These are phyloP conservation scores for Phymastichus coffea DNA, from an alignment of 1,140 invertebrate genomes.

Conservation along the genomic window DNA sequence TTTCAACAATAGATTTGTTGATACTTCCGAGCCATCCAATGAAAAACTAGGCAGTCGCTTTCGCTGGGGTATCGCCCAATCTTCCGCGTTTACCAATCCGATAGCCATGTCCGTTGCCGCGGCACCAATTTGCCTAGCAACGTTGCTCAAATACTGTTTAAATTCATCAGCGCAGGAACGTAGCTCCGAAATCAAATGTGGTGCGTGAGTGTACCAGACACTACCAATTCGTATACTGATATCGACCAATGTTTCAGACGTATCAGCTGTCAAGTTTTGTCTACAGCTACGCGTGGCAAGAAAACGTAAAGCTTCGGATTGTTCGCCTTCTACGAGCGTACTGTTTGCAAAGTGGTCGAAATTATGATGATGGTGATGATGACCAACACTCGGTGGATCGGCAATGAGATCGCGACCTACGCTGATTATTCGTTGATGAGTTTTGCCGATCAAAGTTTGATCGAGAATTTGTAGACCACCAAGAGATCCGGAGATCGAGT, in stretches of 20 bases:
- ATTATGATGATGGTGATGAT: conserved; percentile 23
- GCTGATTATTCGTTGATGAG: conserved; percentile 82
- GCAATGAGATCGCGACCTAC: conserved; percentile 77
- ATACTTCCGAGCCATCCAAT: conserved; percentile 32
- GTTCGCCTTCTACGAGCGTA: conserved; percentile 25
- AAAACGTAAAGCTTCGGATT: conserved; percentile 49
- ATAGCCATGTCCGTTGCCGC: conserved; percentile 93
- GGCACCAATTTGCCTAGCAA: conserved; percentile 79
- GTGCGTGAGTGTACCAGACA: conserved; percentile 90
- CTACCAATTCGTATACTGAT: conserved; percentile 79
- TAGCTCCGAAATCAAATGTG: conserved; percentile 81
- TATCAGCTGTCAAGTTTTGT: conserved; percentile 22
- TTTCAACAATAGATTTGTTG: conserved; percentile 46
- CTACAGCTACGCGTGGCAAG: conserved; percentile 46
- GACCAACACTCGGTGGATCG: conserved; percentile 39
- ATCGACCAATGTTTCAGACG: conserved; percentile 43
- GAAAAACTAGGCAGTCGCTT: conserved; percentile 50
- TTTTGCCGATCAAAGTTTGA: conserved; percentile 78
- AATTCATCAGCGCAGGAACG: conserved; percentile 73
- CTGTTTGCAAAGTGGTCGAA: conserved; percentile 22
- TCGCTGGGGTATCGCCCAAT: conserved; percentile 48
- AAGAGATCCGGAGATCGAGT: conserved; percentile 78
- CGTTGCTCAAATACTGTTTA: conserved; percentile 69
- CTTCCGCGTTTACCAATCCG: conserved; percentile 76
- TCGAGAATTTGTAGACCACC: conserved; percentile 90